Evolutionary conservation across 1,140 invertebrate species (phyloP), one percentile per base, ranked within the genome.

Genomic region (Drosophila lini): DNA sequence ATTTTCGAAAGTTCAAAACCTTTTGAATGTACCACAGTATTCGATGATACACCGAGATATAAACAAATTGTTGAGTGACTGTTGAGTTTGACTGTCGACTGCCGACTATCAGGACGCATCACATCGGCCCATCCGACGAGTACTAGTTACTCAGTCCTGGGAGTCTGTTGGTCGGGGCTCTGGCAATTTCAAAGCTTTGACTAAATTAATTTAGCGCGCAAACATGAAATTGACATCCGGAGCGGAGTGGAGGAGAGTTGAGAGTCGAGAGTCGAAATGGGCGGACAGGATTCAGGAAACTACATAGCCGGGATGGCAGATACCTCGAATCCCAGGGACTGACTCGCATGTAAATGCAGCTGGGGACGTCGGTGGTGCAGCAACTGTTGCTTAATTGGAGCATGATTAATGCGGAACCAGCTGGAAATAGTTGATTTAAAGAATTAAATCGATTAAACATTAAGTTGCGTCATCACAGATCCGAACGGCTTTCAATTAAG

Each of bases 131-230:
- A 48, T 47, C 16, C 36, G 62, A 32, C 13, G 38, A 50, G 36
- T 28, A 40, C 45, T 48, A 69, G 61, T 76, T 60, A 74, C 56
- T 64, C 25, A 52, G 52, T 58, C 68, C 68, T 80, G 67, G 64
- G 53, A 70, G 62, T 71, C 53, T 71, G 65, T 71, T 59, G 47
- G 65, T 28, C 57, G 19, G 52, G 52, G 7, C 22, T 31, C 44
- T 74, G 65, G 52, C 61, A 69, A 64, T 61, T 86, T 60, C 79
- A 78, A 80, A 78, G 84, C 80, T 75, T 73, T 75, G 69, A 81
- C 84, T 89, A 88, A 88, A 88, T 88, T 88, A 89, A 88, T 88
- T 88, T 84, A 81, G 74, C 84, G 80, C 85, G 69, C 78, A 84
- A 89, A 89, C 81, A 84, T 71, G 74, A 80, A 88, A 89, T 89